Conservation (phyloP, 2,888 invertebrate genomes). For the Acleris literana region DNA sequence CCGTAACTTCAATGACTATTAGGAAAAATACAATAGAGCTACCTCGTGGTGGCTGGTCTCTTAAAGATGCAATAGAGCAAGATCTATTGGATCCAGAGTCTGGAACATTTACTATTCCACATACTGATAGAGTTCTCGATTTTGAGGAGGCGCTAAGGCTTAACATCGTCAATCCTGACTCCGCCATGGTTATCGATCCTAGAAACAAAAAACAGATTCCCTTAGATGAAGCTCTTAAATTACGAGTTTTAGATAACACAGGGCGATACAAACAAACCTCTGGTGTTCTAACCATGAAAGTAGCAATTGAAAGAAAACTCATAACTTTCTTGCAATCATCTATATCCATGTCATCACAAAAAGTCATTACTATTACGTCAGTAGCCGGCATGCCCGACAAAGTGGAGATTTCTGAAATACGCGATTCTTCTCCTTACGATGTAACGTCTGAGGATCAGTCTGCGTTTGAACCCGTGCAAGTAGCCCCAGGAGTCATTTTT, state of each 20-base stretch:
- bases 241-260: constrained; percentile 89
- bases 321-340: constrained; percentile 84
- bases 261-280: constrained; percentile 87
- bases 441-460: constrained; percentile 61
- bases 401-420: constrained; percentile 86
- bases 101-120: constrained; percentile 93
- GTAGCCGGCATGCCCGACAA: constrained; percentile 88
- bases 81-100: constrained; percentile 91
- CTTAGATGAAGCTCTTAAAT: constrained; percentile 89
- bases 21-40: constrained; percentile 90
- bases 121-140: constrained; percentile 92
- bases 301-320: constrained; percentile 87
- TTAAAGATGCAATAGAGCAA: constrained; percentile 92
- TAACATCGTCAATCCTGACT: constrained; percentile 92
- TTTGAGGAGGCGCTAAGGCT: constrained; percentile 94
- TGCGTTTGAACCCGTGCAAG: constrained; percentile 87
- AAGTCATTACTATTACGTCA: constrained; percentile 88
- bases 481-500: constrained; percentile 89
- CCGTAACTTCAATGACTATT: constrained; percentile 76
- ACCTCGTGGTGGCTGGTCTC: constrained; percentile 92
- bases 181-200: constrained; percentile 92
- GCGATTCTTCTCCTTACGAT: constrained; percentile 49
- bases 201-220: constrained; percentile 87
- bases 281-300: constrained; percentile 87
- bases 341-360: constrained; percentile 78